Evolutionary conservation across 2,888 invertebrate species (phyloP).

Genomic region (Nezara viridula): DNA sequence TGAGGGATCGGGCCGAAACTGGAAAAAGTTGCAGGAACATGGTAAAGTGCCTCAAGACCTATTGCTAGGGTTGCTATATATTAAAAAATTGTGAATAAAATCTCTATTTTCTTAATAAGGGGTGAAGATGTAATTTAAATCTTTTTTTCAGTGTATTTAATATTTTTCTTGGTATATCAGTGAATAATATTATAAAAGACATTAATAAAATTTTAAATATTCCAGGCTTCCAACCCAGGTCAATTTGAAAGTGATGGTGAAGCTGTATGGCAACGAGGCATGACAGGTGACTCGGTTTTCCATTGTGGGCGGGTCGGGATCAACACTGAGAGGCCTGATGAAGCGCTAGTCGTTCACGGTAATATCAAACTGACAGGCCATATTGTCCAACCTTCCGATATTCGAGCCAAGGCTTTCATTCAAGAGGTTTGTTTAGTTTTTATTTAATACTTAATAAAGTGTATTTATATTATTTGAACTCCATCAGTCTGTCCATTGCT

Average conservation of each 20-base stretch:
- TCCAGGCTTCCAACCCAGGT: conserved; percentile 97
- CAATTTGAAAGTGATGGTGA: conserved; percentile 98
- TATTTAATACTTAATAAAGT: conserved; percentile 17
- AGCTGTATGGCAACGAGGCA: conserved; percentile 93
- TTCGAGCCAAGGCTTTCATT: conserved; percentile 92
- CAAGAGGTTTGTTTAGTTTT: conserved; percentile 76
- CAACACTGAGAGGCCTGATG: conserved; percentile 96
- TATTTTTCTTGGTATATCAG: no score
- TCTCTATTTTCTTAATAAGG: no score
- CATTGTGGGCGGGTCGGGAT: conserved; percentile 94
- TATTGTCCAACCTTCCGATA: conserved; percentile 95
- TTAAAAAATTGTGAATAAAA: no score
- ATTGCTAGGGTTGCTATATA: no score
- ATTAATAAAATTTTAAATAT: conserved; percentile 47
- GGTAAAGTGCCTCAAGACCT: no score
- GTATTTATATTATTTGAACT: background rate
- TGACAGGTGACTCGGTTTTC: conserved; percentile 87
- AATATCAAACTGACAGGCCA: conserved; percentile 95
- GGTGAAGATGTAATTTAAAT: no score
- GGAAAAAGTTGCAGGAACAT: no score
- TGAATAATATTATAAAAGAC: no score
- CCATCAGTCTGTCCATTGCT: background rate
- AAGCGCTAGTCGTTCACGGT: conserved; percentile 94
- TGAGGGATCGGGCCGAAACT: no score
- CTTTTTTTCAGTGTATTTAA: no score